Evolutionary conservation across 2,888 invertebrate species (phyloP).

Genomic region (Argynnis bischoffii): DNA sequence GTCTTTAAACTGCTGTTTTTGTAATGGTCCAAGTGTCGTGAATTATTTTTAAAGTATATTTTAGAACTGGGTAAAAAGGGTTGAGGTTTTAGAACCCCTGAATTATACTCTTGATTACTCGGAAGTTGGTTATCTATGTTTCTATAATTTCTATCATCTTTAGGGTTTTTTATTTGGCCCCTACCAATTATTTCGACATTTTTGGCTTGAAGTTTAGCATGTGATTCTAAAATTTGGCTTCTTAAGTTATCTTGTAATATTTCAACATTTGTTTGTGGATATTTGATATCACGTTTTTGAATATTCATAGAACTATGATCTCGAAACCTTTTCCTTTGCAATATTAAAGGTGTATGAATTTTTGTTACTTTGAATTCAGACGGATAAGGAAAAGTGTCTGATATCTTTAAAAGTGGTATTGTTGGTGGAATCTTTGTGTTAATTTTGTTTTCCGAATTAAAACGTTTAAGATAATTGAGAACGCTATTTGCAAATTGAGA

Average conservation of each 20-base stretch:
- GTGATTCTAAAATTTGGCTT: constrained; percentile 57
- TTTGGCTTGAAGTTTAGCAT: constrained; percentile 54
- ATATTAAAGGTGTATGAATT: constrained; percentile 54
- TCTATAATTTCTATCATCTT: constrained; percentile 55
- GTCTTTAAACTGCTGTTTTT: constrained; percentile 51
- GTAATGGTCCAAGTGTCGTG: constrained; percentile 43
- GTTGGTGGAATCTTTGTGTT: constrained; percentile 58
- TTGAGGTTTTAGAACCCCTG: constrained; percentile 40
- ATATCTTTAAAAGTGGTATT: constrained; percentile 58
- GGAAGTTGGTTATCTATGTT: constrained; percentile 45
- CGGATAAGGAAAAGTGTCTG: constrained; percentile 64
- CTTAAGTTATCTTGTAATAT: constrained; percentile 61
- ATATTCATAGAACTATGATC: constrained; percentile 51
- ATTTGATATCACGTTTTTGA: constrained; percentile 48
- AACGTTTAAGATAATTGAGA: constrained; percentile 67
- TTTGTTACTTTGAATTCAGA: constrained; percentile 60
- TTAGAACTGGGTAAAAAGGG: constrained; percentile 41
- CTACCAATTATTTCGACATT: constrained; percentile 61
- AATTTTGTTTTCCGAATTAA: constrained; percentile 55
- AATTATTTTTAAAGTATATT: constrained; percentile 42
- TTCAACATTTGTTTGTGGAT: constrained; percentile 64
- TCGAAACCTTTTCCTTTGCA: constrained; percentile 54
- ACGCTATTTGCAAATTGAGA: constrained; percentile 68
- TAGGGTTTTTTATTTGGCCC: constrained; percentile 48
- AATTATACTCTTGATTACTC: constrained; percentile 43